A percentile compares a stretch with the other conserved stretches of the same genome.
These are phyloP conservation scores for Haliaeetus leucogaster DNA, from an alignment of 2,113 vertebrate genomes.

Conservation along the genomic window DNA sequence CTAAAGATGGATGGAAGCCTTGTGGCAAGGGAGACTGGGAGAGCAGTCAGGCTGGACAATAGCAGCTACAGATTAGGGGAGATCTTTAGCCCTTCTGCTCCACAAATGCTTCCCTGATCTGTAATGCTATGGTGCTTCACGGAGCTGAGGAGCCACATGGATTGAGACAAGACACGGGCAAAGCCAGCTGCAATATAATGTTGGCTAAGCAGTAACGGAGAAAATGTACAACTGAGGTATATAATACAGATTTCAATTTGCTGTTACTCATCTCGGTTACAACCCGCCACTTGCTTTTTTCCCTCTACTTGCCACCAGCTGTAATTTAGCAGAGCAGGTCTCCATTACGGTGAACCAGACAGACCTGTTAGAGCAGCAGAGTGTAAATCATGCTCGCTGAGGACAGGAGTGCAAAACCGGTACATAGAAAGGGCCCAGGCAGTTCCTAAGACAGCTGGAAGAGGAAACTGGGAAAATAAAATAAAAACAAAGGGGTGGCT, in stretches of 20 bases:
- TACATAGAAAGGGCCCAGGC: neutral
- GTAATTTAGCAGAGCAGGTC: neutral
- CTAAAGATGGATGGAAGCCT: neutral
- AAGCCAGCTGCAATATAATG: neutral
- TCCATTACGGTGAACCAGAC: neutral
- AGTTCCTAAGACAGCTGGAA: neutral
- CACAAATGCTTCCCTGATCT: neutral
- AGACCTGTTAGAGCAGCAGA: neutral
- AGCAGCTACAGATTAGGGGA: neutral
- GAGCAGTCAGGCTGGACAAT: neutral
- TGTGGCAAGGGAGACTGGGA: neutral
- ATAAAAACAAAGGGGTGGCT: neutral
- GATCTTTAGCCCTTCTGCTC: neutral
- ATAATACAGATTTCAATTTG: neutral
- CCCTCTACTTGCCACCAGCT: neutral
- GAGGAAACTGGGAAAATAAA: neutral
- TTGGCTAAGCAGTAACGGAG: neutral
- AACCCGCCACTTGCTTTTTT: neutral
- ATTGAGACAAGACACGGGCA: neutral
- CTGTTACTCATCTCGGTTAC: neutral
- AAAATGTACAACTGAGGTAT: neutral
- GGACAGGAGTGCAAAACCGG: neutral
- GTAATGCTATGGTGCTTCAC: rapidly evolving
- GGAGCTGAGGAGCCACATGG: rapidly evolving
- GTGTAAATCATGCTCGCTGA: rapidly evolving